Conservation (phyloP, 2,113 vertebrate species). For the Dinomys branickii region DNA sequence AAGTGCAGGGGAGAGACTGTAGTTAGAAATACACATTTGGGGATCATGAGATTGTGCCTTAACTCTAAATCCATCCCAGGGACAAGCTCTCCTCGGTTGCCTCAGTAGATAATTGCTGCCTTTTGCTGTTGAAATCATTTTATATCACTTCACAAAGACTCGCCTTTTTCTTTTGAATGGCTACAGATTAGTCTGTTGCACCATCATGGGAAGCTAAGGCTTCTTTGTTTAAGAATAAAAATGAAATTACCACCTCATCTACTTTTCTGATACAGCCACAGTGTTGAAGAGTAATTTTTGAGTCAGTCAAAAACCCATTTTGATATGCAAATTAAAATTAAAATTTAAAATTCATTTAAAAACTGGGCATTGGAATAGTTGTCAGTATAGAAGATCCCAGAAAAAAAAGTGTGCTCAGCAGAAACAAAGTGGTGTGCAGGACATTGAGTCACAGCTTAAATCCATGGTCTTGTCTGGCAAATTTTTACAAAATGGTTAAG, state of each 20-base stretch:
- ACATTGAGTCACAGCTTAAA: neutral
- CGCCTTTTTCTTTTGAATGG: neutral
- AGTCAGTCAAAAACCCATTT: neutral
- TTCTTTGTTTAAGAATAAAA: slow-evolving; percentile 18
- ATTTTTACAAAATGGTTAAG: neutral
- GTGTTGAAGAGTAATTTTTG: slow-evolving; percentile 4
- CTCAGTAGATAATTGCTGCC: rapidly evolving
- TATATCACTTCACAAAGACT: neutral
- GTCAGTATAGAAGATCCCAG: neutral
- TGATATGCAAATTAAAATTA: neutral
- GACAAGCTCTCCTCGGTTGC: neutral
- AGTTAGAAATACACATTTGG: neutral
- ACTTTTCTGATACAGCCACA: neutral
- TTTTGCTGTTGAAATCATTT: neutral
- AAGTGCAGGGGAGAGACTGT: neutral
- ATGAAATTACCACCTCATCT: neutral
- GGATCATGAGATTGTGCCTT: too few relatives aligned
- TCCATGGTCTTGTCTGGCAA: neutral
- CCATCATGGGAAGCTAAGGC: neutral
- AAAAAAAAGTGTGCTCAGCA: neutral
- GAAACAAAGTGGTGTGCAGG: neutral
- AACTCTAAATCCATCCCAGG: neutral
- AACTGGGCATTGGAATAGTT: neutral
- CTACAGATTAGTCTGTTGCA: neutral
- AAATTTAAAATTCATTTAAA: neutral